Evolutionary conservation across 1,140 invertebrate species (phyloP).

Genomic region (Acromyrmex echinatior): DNA sequence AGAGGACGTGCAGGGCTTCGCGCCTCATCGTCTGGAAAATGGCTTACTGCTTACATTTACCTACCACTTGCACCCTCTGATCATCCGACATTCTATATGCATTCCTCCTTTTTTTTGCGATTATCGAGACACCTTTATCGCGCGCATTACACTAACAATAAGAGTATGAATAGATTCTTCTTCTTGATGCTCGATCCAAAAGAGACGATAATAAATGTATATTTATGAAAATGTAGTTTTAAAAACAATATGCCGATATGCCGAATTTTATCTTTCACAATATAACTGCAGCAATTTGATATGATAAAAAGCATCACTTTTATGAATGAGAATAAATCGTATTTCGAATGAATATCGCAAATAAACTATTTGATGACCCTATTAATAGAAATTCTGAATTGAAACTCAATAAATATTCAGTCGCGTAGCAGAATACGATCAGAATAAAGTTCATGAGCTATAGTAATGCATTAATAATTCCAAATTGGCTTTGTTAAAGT

Average conservation of each 20-base stretch:
- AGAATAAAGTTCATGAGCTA: background rate
- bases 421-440: background rate
- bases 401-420: slow-evolving; percentile 1
- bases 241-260: background rate
- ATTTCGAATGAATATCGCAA: background rate
- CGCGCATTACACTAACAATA: background rate
- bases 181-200: background rate
- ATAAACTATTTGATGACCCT: background rate
- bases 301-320: background rate
- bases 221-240: background rate
- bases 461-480: slow-evolving; percentile 24
- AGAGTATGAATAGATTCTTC: slow-evolving; percentile 20
- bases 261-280: background rate
- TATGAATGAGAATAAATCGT: background rate
- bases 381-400: slow-evolving; percentile 23
- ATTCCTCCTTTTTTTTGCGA: slow-evolving; percentile 27
- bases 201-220: slow-evolving; percentile 12
- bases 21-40: slow-evolving; percentile 87
- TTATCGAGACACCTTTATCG: slow-evolving; percentile 23
- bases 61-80: slow-evolving; percentile 64
- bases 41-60: slow-evolving; percentile 86
- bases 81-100: slow-evolving; percentile 37
- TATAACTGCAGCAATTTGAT: background rate
- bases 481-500: background rate
- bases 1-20: slow-evolving; percentile 85